Conservation (phyloP, 2,113 vertebrate genomes). For the Mohoua ochrocephala region DNA sequence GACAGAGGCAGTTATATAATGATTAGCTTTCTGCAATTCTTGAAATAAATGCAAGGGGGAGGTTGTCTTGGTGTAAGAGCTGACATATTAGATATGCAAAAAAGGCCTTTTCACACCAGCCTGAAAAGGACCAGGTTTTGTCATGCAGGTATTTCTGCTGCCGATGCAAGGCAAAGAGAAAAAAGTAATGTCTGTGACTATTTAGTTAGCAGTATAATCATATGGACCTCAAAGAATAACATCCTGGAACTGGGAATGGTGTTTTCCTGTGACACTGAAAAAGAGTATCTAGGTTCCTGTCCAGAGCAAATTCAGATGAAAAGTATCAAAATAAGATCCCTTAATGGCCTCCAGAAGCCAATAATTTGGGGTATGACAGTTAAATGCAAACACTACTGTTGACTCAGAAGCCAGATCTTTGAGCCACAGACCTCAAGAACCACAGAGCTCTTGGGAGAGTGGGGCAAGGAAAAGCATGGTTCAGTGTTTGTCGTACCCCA, state of each 20-base stretch:
- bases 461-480: not conserved
- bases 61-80: not conserved
- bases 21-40: not conserved
- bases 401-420: not conserved
- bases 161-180: not conserved
- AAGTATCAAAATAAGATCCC: not conserved
- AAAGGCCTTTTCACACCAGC: not conserved
- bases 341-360: not conserved
- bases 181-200: not conserved
- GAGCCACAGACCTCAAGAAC: not conserved
- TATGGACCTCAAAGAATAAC: not conserved
- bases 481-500: accelerated
- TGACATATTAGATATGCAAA: not conserved
- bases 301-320: not conserved
- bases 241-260: not conserved
- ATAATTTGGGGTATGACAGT: not conserved
- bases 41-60: not conserved
- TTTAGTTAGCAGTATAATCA: not conserved
- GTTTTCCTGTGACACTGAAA: not conserved
- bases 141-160: not conserved
- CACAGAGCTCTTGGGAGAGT: not conserved
- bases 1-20: not conserved
- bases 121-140: not conserved
- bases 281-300: not conserved
- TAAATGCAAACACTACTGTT: not conserved